phyloP scores from a whole-genome alignment of 2,888 invertebrate genomes.

The Cylindroiulus punctatus region DNA sequence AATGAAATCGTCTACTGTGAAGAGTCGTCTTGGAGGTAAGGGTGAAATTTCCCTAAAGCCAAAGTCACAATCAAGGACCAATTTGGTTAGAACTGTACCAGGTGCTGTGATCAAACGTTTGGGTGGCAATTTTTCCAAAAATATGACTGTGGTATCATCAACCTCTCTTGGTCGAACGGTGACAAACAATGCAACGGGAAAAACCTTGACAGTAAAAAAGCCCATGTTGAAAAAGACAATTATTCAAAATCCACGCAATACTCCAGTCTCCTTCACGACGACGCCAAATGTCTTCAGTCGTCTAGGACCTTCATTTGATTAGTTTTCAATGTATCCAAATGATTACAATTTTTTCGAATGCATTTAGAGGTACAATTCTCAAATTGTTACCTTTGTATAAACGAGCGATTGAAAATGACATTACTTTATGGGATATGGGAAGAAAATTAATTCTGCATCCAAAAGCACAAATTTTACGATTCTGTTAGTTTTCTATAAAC shows the following conservation, averaged over 20 bases:
- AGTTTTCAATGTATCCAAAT: neutral
- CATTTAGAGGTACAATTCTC: neutral
- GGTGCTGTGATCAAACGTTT: neutral
- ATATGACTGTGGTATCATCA: neutral
- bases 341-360: neutral
- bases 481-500: too few species aligned
- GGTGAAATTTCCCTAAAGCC: neutral
- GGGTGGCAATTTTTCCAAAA: neutral
- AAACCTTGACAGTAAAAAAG: neutral
- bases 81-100: neutral
- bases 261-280: neutral
- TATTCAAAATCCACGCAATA: neutral
- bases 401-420: too few species aligned
- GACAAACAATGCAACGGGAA: neutral
- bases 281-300: slow-evolving; percentile 22
- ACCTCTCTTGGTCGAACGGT: neutral
- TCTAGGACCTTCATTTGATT: neutral
- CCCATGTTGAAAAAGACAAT: neutral
- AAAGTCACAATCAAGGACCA: neutral
- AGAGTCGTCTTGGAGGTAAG: slow-evolving; percentile 26
- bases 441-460: too few species aligned
- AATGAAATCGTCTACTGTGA: neutral
- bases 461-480: too few species aligned
- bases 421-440: too few species aligned
- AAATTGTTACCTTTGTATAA: too few species aligned